A percentile compares a stretch with the other conserved stretches of the same genome.
Evolutionary conservation across 2,797 vertebrate genomes (phyloP).

Genomic region (Neosilurus hyrtlii): DNA sequence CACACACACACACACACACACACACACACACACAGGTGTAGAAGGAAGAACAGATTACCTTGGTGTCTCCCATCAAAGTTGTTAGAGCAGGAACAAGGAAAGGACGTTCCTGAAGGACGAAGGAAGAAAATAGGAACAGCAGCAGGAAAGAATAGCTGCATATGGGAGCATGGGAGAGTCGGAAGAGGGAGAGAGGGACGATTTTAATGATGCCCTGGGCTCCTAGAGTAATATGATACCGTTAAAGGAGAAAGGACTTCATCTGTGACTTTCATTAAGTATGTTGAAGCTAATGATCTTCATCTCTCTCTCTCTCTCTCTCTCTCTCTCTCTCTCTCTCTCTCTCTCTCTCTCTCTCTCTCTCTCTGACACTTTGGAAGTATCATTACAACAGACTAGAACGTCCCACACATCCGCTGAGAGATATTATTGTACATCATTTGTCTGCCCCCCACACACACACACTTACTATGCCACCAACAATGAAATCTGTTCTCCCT

Average conservation of each 20-base stretch:
- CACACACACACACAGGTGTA: slow-evolving; percentile 28
- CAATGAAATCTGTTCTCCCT: slow-evolving; percentile 23
- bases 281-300: slow-evolving; percentile 68
- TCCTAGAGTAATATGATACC: slow-evolving; percentile 62
- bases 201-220: slow-evolving; percentile 65
- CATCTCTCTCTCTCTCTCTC: slow-evolving; percentile 35
- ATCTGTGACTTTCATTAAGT: slow-evolving; percentile 75
- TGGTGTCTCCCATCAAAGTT: slow-evolving; percentile 48
- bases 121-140: slow-evolving; percentile 44
- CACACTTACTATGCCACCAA: slow-evolving; percentile 49
- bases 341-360: not conserved
- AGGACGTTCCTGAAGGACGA: slow-evolving; percentile 47
- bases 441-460: slow-evolving; percentile 21
- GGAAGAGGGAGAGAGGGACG: slow-evolving; percentile 19
- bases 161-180: slow-evolving; percentile 47
- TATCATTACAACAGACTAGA: slow-evolving; percentile 63
- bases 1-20: slow-evolving; percentile 32
- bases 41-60: slow-evolving; percentile 44
- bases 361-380: slow-evolving; percentile 47
- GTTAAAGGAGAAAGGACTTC: slow-evolving; percentile 66
- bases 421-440: slow-evolving; percentile 47
- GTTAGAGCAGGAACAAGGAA: slow-evolving; percentile 48
- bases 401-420: slow-evolving; percentile 55
- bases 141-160: slow-evolving; percentile 55
- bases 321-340: slow-evolving; percentile 33